A percentile compares a stretch with the other conserved stretches of the same genome.
Evolutionary conservation across 1,140 invertebrate genomes (phyloP).

Genomic region (Scaptodrosophila lebanonensis): DNA sequence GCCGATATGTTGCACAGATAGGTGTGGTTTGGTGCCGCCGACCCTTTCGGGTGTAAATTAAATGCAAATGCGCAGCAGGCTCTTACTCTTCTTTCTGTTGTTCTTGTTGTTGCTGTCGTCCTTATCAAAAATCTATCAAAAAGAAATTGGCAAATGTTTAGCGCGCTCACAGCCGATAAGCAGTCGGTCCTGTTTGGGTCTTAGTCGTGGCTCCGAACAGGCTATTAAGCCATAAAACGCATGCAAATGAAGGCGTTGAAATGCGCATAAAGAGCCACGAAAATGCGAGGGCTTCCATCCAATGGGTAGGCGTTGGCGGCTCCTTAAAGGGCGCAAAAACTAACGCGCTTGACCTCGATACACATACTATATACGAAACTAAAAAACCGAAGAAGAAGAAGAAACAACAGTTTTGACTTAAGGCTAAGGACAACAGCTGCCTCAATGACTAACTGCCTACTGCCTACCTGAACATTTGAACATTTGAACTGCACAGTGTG

Average conservation of each 20-base stretch:
- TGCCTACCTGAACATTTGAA: no score
- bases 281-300: not conserved
- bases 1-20: no score
- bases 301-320: slow-evolving; percentile 17
- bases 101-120: slow-evolving; percentile 10
- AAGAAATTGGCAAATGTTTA: slow-evolving; percentile 50
- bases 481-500: no score
- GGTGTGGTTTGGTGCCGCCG: not conserved
- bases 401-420: no score
- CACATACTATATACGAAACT: no score
- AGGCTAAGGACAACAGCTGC: no score
- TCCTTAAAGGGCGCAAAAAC: slow-evolving; percentile 69
- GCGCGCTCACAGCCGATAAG: slow-evolving; percentile 34
- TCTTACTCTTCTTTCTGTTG: no score
- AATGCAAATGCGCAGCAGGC: slow-evolving; percentile 52
- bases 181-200: slow-evolving; percentile 9
- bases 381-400: no score
- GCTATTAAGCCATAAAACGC: slow-evolving; percentile 75
- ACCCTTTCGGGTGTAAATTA: slow-evolving; percentile 52
- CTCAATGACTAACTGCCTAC: no score
- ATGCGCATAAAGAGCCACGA: slow-evolving; percentile 47
- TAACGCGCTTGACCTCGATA: slow-evolving; percentile 59
- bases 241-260: slow-evolving; percentile 76
- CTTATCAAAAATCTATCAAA: slow-evolving; percentile 65
- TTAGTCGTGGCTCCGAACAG: no score